Percentiles rank a stretch among this genome's conserved stretches.
Evolutionary conservation across 2,113 vertebrate species (phyloP).

Genomic region (Myrmophylax atrothorax): DNA sequence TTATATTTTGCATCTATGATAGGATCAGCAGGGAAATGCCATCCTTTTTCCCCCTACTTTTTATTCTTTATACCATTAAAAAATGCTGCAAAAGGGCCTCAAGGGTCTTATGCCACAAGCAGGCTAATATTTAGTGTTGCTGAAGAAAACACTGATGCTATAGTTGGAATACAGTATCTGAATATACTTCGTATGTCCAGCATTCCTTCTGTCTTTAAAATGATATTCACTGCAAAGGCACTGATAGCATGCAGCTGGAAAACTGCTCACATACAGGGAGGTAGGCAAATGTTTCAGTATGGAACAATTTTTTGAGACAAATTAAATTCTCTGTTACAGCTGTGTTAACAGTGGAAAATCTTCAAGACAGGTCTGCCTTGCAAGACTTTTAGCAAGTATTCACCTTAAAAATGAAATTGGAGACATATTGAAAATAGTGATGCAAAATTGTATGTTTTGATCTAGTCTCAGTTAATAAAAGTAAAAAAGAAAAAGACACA

Average conservation of each 20-base stretch:
- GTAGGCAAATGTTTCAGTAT: slow-evolving; percentile 26
- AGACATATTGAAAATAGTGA: not conserved
- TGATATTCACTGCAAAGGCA: slow-evolving; percentile 52
- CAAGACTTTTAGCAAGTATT: not conserved
- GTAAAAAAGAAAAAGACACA: not conserved
- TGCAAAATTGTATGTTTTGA: not conserved
- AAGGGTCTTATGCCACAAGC: slow-evolving; percentile 1
- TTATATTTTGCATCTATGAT: not conserved
- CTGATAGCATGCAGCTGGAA: slow-evolving; percentile 36
- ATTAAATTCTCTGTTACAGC: not conserved
- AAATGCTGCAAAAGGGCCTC: not conserved
- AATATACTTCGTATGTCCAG: slow-evolving; percentile 10
- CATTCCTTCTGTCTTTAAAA: slow-evolving; percentile 35
- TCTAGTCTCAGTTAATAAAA: not conserved
- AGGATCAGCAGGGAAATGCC: not conserved
- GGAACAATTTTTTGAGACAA: slow-evolving; percentile 14
- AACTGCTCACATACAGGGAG: slow-evolving; percentile 42
- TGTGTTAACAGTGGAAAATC: not conserved
- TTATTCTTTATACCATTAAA: not conserved
- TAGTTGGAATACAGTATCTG: slow-evolving; percentile 10
- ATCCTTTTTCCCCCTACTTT: not conserved
- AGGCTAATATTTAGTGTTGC: not conserved
- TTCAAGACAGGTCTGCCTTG: not conserved
- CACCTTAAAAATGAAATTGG: not conserved
- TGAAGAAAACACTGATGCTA: not conserved